phyloP scores from a whole-genome alignment of 2,113 vertebrate genomes.

The Ceyx cyanopectus region DNA sequence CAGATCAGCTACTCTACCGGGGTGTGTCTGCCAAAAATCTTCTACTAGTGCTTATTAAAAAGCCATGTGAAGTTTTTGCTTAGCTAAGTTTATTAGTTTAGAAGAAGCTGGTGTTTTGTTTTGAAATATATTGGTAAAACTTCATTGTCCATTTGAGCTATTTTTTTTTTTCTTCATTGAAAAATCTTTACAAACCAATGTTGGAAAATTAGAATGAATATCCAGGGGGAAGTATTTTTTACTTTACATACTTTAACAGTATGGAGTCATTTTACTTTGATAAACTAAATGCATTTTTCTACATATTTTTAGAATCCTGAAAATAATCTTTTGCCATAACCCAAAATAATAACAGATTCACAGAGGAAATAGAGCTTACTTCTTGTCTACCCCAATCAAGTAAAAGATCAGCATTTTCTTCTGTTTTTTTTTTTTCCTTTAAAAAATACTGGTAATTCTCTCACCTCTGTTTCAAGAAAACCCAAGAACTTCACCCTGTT shows the following conservation, averaged over 20 bases:
- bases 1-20: neutral
- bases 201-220: neutral
- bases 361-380: neutral
- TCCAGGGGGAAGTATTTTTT: neutral
- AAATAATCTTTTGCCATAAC: neutral
- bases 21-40: slow-evolving; percentile 15
- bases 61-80: neutral
- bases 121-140: slow-evolving; percentile 5
- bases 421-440: neutral
- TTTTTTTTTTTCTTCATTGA: neutral
- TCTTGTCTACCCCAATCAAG: neutral
- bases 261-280: neutral
- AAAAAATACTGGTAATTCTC: slow-evolving; percentile 8
- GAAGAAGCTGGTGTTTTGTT: slow-evolving; percentile 3
- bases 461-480: slow-evolving; percentile 45
- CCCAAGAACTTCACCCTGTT: slow-evolving; percentile 39
- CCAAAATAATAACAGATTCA: neutral
- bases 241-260: neutral
- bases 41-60: slow-evolving; percentile 23
- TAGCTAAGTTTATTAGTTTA: slow-evolving; percentile 23
- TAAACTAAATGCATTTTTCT: slow-evolving; percentile 9
- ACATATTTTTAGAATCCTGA: slow-evolving; percentile 17
- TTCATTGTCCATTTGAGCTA: slow-evolving; percentile 1
- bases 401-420: slow-evolving; percentile 12
- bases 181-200: neutral